A percentile compares a stretch with the other conserved stretches of the same genome.
phyloP scores from a whole-genome alignment of 2,113 vertebrate species.

The Chaetorhynchus papuensis region DNA sequence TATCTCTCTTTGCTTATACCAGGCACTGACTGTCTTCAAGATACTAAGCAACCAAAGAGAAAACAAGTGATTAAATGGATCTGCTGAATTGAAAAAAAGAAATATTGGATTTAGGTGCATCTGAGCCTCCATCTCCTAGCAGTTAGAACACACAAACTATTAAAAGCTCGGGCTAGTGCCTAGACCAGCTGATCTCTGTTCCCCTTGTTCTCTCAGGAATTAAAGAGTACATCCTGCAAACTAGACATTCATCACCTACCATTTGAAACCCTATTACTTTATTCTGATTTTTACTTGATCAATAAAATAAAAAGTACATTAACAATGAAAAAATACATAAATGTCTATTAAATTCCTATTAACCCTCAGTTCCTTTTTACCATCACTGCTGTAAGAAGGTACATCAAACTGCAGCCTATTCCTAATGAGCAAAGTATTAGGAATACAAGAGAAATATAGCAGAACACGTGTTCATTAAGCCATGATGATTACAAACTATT shows the following conservation, averaged over 20 bases:
- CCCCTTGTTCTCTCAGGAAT: neutral
- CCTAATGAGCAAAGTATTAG: neutral
- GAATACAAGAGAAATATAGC: neutral
- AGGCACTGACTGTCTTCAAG: neutral
- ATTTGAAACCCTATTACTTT: neutral
- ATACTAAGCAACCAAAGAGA: neutral
- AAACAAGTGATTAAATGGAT: neutral
- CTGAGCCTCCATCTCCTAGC: neutral
- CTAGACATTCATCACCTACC: neutral
- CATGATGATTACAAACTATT: neutral
- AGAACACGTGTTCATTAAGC: neutral
- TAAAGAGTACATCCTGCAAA: neutral
- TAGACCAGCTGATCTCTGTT: neutral
- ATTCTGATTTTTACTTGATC: neutral
- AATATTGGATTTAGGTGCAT: too few relatives aligned
- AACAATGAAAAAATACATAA: neutral
- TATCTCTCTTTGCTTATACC: neutral
- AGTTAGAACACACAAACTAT: neutral
- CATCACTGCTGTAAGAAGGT: neutral
- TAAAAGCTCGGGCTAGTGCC: neutral
- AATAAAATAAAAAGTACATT: neutral
- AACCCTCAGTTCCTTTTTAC: neutral
- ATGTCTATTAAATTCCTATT: neutral
- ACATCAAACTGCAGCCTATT: neutral
- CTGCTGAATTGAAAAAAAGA: neutral